Evolutionary conservation across 2,888 invertebrate genomes (phyloP).

Genomic region (Sinopyrophorus schimmeli): DNA sequence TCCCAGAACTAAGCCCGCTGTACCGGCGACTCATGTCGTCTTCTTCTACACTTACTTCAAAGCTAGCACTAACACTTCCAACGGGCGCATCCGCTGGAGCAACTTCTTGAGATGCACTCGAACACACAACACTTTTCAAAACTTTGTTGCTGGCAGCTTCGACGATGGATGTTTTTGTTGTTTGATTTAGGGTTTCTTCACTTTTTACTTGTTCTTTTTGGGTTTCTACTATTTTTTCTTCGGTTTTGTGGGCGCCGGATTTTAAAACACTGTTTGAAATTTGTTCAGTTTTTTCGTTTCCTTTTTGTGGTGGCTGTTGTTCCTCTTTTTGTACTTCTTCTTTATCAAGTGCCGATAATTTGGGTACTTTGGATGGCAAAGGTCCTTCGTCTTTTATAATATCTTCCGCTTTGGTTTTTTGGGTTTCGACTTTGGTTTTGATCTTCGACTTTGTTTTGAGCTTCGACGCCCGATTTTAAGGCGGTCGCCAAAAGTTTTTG

Average conservation of each 20-base stretch:
- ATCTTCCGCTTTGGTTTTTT: conserved; percentile 13
- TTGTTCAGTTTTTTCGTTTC: conserved; percentile 4
- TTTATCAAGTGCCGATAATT: conserved; percentile 22
- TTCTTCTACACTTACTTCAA: conserved; percentile 41
- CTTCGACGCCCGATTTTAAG: conserved; percentile 23
- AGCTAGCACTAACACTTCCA: conserved; percentile 44
- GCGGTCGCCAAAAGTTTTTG: conserved; percentile 19
- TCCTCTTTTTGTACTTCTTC: conserved; percentile 39
- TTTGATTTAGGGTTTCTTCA: neutral
- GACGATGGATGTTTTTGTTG: neutral
- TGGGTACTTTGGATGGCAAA: conserved; percentile 28
- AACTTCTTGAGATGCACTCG: conserved; percentile 8
- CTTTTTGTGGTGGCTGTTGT: conserved; percentile 23
- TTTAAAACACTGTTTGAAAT: neutral
- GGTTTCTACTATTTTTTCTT: no score
- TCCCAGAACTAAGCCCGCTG: conserved; percentile 42
- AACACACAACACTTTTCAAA: conserved; percentile 4
- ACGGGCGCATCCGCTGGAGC: conserved; percentile 11
- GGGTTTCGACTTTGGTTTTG: no score
- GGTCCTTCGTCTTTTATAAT: no score
- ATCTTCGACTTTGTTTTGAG: no score
- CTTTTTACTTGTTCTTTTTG: no score
- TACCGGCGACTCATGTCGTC: conserved; percentile 50
- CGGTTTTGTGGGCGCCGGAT: no score
- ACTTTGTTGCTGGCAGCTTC: no score